phyloP scores from a whole-genome alignment of 2,797 vertebrate species.

The Xyrichtys novacula region DNA sequence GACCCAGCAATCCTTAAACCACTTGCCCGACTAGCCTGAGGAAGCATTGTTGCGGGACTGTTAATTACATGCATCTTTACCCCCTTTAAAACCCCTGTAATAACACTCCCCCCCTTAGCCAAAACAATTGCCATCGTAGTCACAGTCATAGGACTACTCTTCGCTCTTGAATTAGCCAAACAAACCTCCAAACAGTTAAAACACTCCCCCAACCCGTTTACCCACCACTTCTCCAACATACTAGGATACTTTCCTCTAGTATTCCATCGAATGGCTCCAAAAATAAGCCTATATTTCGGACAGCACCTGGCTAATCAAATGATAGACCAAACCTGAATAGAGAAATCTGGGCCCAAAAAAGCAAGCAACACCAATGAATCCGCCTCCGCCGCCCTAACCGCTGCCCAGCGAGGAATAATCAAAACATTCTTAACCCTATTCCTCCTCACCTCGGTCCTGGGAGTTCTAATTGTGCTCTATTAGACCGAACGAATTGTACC shows the following conservation, averaged over 20 bases:
- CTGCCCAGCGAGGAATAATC: neutral
- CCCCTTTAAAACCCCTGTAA: accelerated
- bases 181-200: conserved; percentile 31
- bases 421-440: conserved; percentile 51
- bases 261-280: accelerated
- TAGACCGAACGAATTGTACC: conserved; percentile 35
- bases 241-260: neutral
- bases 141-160: accelerated
- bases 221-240: conserved; percentile 45
- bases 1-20: conserved; percentile 9
- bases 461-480: accelerated
- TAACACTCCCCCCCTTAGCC: accelerated
- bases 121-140: conserved; percentile 16
- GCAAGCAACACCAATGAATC: accelerated
- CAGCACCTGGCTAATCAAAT: conserved; percentile 6
- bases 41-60: conserved; percentile 41
- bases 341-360: conserved; percentile 24
- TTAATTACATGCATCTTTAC: neutral
- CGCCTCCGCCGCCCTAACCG: accelerated
- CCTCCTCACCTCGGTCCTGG: accelerated
- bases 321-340: conserved; percentile 44
- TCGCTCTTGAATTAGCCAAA: accelerated
- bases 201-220: accelerated
- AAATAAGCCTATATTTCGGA: accelerated
- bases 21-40: conserved; percentile 55